Percentiles rank a stretch among this genome's conserved stretches.
Conservation (phyloP, 2,888 invertebrate species). For the Eupithecia dodoneata region DNA sequence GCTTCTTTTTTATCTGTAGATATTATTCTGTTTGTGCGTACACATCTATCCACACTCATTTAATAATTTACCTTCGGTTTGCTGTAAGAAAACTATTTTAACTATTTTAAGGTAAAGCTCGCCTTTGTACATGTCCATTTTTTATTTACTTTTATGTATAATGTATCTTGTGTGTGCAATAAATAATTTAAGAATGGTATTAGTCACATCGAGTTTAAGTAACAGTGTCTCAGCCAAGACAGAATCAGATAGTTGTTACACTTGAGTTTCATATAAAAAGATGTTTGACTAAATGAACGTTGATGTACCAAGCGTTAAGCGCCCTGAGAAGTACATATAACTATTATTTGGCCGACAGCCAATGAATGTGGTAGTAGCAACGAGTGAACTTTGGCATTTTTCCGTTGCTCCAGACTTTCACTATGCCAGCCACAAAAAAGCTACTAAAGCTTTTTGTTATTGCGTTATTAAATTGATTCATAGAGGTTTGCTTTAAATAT, state of each 20-base stretch:
- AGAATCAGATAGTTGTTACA: background rate
- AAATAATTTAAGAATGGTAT: background rate
- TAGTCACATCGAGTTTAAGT: background rate
- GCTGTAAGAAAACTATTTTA: no score
- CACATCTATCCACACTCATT: no score
- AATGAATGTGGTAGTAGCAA: constrained; percentile 25
- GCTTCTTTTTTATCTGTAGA: no score
- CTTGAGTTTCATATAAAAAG: background rate
- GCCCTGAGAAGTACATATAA: constrained; percentile 16
- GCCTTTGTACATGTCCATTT: no score
- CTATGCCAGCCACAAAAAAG: background rate
- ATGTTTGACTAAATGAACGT: constrained; percentile 17
- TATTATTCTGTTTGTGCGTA: no score
- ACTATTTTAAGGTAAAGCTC: no score
- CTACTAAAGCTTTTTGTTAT: background rate
- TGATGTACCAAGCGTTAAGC: constrained; percentile 34
- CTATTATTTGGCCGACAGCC: constrained; percentile 39
- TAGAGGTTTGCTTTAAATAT: background rate
- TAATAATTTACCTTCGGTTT: no score
- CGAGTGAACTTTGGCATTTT: constrained; percentile 21
- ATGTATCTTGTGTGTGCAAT: no score
- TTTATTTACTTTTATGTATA: no score
- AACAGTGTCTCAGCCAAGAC: background rate
- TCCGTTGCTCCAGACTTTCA: background rate
- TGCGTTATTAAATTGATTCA: background rate